Evolutionary conservation across 2,888 invertebrate species (phyloP), one percentile per base, ranked within the genome.

Genomic region (Panopea generosa): DNA sequence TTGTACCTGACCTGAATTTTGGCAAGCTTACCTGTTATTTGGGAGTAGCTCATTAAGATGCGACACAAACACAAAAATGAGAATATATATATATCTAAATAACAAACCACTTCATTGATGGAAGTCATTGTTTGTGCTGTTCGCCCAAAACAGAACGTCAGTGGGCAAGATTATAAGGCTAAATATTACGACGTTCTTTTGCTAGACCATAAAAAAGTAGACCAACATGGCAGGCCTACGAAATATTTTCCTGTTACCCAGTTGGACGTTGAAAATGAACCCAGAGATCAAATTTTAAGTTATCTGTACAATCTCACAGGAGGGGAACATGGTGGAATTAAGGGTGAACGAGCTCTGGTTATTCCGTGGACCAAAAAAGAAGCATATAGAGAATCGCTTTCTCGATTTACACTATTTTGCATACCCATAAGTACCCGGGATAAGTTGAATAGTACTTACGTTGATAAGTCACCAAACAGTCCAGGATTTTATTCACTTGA

Each of bases 401-500:
- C 86, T n/a, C 75, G 84, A 49, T 89, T 89, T 52, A 84, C 87
- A n/a, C 69, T 91, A 14, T 91, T 85, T 66, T 90, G 88, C 80
- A 86, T 91, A 20, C 89, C 91, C 6, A 83, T 90, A 26, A 89
- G 88, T 66, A 68, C 73, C 4, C 80, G 85, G 70, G 90, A 88
- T 66, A 90, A 90, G 67, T 65, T 90, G 29, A 87, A 80, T 67
- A 85, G 84, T 38, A 67, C 69, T 14, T 86, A 85, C 84, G 84
- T 86, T 20, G 89, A 89, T 18, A 87, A 87, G 61, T 84, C 86
- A 6, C 86, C 87, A 26, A 81, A 84, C 33, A 76, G 77, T 53
- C 88, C 89, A 9, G 86, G 84, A 9, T 90, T 91, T 72, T 90
- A 88, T 72, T 86, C 90, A 1, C 75, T 91, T 49, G 90, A 90